phyloP scores from a whole-genome alignment of 2,113 vertebrate genomes.

The Austrofundulus limnaeus region DNA sequence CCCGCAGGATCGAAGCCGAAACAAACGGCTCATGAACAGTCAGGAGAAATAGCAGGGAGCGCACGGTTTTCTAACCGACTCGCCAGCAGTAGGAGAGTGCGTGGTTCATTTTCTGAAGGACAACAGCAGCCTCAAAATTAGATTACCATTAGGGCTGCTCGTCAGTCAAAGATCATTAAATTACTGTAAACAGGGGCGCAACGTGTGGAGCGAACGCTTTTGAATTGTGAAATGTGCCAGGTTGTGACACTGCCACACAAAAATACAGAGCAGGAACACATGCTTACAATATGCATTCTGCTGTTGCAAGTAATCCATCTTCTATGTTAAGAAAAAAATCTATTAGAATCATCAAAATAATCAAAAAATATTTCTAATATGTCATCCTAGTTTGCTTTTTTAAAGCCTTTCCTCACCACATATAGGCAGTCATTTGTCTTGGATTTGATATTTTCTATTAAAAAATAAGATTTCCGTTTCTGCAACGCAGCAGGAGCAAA shows the following conservation, averaged over 20 bases:
- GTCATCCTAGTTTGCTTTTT: constrained; percentile 29
- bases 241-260: constrained; percentile 2
- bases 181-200: constrained; percentile 4
- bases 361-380: not conserved
- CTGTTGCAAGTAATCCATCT: constrained; percentile 24
- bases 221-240: constrained; percentile 13
- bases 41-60: constrained; percentile 28
- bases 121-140: constrained; percentile 14
- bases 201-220: constrained; percentile 9
- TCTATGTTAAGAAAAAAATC: not conserved
- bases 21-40: constrained; percentile 54
- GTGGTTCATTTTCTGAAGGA: constrained; percentile 10
- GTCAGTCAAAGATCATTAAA: constrained; percentile 32
- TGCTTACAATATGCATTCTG: not conserved
- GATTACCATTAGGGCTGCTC: constrained; percentile 25
- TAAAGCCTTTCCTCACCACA: constrained; percentile 15
- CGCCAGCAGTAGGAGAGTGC: constrained; percentile 4
- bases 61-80: constrained; percentile 18
- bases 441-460: too few relatives aligned
- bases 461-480: too few relatives aligned
- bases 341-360: not conserved
- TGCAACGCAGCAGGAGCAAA: not conserved
- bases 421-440: too few relatives aligned
- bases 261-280: constrained; percentile 1
- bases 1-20: constrained; percentile 61